Evolutionary conservation across 2,888 invertebrate species (phyloP), one percentile per base, ranked within the genome.

Genomic region (Trichogramma evanescens): DNA sequence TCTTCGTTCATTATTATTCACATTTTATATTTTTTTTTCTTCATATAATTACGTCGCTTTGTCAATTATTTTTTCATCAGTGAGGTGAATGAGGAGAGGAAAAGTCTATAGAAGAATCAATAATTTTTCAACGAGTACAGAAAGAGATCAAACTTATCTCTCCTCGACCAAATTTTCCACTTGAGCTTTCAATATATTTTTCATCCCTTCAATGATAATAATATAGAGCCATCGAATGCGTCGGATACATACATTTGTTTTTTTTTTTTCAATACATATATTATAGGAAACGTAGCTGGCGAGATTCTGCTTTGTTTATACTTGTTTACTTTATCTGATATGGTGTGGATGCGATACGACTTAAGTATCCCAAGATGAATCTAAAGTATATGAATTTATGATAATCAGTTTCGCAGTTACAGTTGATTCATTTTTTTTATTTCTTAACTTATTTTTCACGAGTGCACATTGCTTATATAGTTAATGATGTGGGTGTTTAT

Each of bases 221-320:
- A 58, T 58, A 44, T 58, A 58, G 54, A 58, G 49, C 53, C 44
- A 46, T 52, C 52, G 46, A 52, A 58, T 43, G 48, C 53, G 13
- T 52, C 26, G n/a, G 44, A 55, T 55, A 48, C 49, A n/a, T 51
- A 41, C 10, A 40, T 56, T 13, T 56, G 38, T 56, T 42, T 56
- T 26, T 55, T 56, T 26, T 55, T 39, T 55, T 49, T 55, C 41
- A 49, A 55, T 50, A 44, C 50, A 44, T 52, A 8, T 58, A 52
- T 52, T 53, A 70, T 67, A 66, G 67, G 64, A 68, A 69, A 70
- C 68, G 67, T 69, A 68, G 70, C 68, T 68, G 68, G 63, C 68
- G 65, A 26, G 26, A 70, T 68, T 69, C 67, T 67, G 68, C 70
- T 72, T 69, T 58, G 13, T 2, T 26, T 26, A 26, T 26, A 26